A percentile compares a stretch with the other conserved stretches of the same genome.
Evolutionary conservation across 2,113 vertebrate species (phyloP).

Genomic region (Tetrax tetrax): DNA sequence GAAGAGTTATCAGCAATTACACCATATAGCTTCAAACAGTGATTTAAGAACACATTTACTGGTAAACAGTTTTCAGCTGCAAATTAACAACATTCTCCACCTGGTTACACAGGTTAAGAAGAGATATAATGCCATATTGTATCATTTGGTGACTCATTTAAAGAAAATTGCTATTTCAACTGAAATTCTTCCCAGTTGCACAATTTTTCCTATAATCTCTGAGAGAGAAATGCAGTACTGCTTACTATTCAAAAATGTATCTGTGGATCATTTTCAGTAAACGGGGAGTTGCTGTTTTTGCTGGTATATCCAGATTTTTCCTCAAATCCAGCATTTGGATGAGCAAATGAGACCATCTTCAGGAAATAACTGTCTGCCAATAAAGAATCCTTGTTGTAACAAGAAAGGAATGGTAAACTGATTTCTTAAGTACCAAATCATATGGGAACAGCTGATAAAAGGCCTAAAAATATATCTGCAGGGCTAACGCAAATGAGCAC

Average conservation of each 20-base stretch:
- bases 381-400: not conserved
- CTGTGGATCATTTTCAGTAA: not conserved
- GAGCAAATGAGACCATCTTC: not conserved
- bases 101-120: not conserved
- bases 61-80: not conserved
- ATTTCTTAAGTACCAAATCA: not conserved
- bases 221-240: not conserved
- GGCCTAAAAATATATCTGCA: not conserved
- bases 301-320: not conserved
- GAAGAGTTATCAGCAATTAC: not conserved
- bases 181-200: conserved; percentile 17
- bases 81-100: not conserved
- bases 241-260: not conserved
- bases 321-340: not conserved
- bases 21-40: not conserved
- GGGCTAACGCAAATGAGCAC: not conserved
- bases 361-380: not conserved
- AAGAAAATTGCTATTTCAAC: conserved; percentile 22
- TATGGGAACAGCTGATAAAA: not conserved
- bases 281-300: not conserved
- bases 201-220: conserved; percentile 6
- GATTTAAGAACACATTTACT: not conserved
- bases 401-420: not conserved
- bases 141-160: not conserved
- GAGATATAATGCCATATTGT: not conserved